Conservation (phyloP, 1,140 invertebrate genomes). For the Plodia interpunctella region DNA sequence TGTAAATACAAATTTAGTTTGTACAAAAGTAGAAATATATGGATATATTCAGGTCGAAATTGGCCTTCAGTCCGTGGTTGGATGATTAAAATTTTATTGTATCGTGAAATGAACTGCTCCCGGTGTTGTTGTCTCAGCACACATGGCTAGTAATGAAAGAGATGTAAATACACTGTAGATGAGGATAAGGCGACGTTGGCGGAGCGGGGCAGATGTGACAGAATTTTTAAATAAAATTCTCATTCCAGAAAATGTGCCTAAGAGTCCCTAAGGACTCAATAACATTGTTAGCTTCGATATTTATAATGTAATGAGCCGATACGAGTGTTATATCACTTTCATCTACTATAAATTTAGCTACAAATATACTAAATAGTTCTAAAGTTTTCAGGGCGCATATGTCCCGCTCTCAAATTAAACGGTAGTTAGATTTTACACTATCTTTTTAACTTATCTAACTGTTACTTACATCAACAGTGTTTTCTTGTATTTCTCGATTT, state of each 20-base stretch:
- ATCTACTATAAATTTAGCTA: conserved; percentile 25
- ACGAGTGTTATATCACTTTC: conserved; percentile 28
- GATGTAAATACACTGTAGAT: conserved; percentile 50
- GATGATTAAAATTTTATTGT: conserved; percentile 32
- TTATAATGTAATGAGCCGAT: conserved; percentile 34
- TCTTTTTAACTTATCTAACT: conserved; percentile 19
- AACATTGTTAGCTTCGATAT: conserved; percentile 48
- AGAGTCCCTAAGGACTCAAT: conserved; percentile 42
- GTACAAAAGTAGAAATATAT: conserved; percentile 16
- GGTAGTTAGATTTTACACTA: conserved; percentile 37
- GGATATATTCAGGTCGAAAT: conserved; percentile 15
- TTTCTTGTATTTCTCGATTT: conserved; percentile 16
- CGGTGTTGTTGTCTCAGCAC: conserved; percentile 19
- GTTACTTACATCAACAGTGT: conserved; percentile 9
- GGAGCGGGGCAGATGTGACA: conserved; percentile 49
- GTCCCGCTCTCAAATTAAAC: conserved; percentile 44
- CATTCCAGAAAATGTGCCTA: conserved; percentile 63
- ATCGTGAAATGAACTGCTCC: conserved; percentile 24
- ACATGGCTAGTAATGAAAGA: conserved; percentile 22
- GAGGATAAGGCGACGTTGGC: conserved; percentile 12
- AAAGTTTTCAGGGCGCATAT: conserved; percentile 28
- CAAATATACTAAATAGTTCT: conserved; percentile 24
- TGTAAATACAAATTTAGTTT: conserved; percentile 30
- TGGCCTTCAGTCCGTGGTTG: conserved; percentile 31
- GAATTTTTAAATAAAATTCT: conserved; percentile 29